Percentiles rank a stretch among this genome's conserved stretches.
Conservation (phyloP, 2,888 invertebrate genomes). For the Lacanobia oleracea region DNA sequence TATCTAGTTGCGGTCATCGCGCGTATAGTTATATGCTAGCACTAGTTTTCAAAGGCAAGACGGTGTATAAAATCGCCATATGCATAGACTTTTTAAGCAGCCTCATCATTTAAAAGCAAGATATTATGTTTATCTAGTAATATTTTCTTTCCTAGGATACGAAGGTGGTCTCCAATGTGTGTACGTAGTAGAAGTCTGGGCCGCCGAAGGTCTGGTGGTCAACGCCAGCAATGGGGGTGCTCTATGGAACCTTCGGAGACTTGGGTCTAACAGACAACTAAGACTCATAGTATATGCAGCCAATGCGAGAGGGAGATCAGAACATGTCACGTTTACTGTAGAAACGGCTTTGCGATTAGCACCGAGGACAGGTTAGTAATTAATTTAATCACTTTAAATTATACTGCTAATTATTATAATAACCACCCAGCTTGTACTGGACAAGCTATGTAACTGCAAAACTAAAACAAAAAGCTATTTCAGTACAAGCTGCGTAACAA, state of each 20-base stretch:
- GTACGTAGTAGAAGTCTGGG: slow-evolving; percentile 93
- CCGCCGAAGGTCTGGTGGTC: slow-evolving; percentile 91
- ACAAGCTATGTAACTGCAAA: too few species aligned
- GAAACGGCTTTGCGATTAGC: slow-evolving; percentile 83
- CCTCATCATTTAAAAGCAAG: too few species aligned
- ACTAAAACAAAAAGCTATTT: too few species aligned
- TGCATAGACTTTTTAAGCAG: too few species aligned
- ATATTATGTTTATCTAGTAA: neutral
- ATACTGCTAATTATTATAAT: too few species aligned
- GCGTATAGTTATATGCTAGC: too few species aligned
- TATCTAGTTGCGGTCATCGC: too few species aligned
- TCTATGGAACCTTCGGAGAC: slow-evolving; percentile 93
- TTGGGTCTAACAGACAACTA: slow-evolving; percentile 94
- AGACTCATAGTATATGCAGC: slow-evolving; percentile 95
- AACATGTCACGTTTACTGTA: slow-evolving; percentile 89
- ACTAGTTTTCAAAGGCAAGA: too few species aligned
- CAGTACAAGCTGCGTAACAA: too few species aligned
- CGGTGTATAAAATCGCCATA: too few species aligned
- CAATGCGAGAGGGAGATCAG: slow-evolving; percentile 96
- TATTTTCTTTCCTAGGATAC: slow-evolving; percentile 87
- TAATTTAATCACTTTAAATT: too few species aligned
- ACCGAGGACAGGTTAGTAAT: slow-evolving; percentile 78
- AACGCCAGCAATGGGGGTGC: slow-evolving; percentile 94
- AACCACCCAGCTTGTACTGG: too few species aligned
- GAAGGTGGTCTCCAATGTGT: slow-evolving; percentile 95